A percentile compares a stretch with the other conserved stretches of the same genome.
Evolutionary conservation across 1,140 invertebrate species (phyloP).

Genomic region (Varroa destructor): DNA sequence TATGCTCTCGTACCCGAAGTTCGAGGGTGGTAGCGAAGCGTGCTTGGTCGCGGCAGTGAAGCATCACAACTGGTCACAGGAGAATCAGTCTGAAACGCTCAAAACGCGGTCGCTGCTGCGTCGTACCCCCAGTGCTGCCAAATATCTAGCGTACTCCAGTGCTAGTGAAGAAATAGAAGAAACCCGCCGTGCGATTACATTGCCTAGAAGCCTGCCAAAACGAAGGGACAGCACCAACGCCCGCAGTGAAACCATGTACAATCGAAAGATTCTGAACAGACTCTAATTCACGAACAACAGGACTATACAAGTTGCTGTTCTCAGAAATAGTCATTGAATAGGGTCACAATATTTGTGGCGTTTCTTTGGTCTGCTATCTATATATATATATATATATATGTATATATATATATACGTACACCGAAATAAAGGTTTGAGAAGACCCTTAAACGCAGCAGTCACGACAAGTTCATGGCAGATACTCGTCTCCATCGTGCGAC

Average conservation of each 20-base stretch:
- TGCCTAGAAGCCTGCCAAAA: conserved; percentile 16
- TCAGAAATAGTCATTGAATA: no score
- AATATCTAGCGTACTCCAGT: conserved; percentile 3
- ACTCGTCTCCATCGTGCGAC: no score
- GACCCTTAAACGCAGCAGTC: no score
- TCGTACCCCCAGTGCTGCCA: conserved; percentile 5
- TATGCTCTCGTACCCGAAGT: conserved; percentile 8
- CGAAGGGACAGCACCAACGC: conserved; percentile 1
- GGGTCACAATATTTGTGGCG: no score
- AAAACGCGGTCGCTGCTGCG: conserved; percentile 7
- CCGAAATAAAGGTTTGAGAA: no score
- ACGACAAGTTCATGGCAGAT: no score
- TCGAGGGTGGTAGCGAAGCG: conserved; percentile 9
- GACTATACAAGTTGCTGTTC: no score
- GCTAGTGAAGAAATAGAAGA: conserved; percentile 5
- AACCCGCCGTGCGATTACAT: conserved; percentile 6
- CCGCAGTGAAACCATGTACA: conserved; percentile 23
- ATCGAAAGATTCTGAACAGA: conserved; percentile 23
- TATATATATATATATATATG: no score
- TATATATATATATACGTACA: no score
- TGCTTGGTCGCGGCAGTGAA: conserved; percentile 9
- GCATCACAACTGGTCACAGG: conserved; percentile 27
- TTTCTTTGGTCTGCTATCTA: no score
- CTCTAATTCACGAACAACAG: background rate
- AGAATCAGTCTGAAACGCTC: conserved; percentile 24